Conservation (phyloP, 2,888 invertebrate species). For the Geotrupes spiniger region DNA sequence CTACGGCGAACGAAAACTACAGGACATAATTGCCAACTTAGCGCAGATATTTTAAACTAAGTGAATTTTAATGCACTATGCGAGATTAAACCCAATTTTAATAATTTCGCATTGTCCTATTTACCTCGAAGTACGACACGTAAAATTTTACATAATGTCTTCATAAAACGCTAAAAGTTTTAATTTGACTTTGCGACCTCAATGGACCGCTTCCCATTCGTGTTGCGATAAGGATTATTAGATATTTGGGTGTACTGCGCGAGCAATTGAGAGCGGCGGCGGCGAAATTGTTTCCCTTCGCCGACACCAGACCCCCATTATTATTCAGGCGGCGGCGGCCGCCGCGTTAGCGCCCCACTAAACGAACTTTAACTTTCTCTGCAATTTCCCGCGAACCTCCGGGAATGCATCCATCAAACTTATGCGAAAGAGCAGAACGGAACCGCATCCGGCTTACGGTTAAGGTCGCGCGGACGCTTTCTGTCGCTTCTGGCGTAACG, state of each 20-base stretch:
- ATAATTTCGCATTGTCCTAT: background rate
- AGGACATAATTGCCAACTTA: background rate
- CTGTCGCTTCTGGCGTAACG: background rate
- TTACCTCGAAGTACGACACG: constrained; percentile 1
- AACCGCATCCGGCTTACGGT: background rate
- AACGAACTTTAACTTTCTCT: constrained; percentile 7
- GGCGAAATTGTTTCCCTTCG: constrained; percentile 15
- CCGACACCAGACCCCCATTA: constrained; percentile 14
- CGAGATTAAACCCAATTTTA: background rate
- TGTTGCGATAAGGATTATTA: constrained; percentile 17
- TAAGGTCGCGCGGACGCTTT: background rate
- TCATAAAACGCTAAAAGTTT: constrained; percentile 13
- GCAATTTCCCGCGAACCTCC: constrained; percentile 1
- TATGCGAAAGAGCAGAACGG: background rate
- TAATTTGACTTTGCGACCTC: constrained; percentile 12
- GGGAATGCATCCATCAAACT: background rate
- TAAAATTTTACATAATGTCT: constrained; percentile 15
- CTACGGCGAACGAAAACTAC: too few species aligned
- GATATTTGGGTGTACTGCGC: constrained; percentile 11
- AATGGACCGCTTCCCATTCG: constrained; percentile 16
- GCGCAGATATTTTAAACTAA: background rate
- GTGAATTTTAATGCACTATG: background rate
- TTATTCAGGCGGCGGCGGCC: constrained; percentile 8
- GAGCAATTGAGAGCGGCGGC: constrained; percentile 14
- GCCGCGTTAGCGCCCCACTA: background rate